A percentile compares a stretch with the other conserved stretches of the same genome.
These are phyloP conservation scores for Leuciscus waleckii DNA, from an alignment of 2,797 vertebrate genomes.

Conservation along the genomic window DNA sequence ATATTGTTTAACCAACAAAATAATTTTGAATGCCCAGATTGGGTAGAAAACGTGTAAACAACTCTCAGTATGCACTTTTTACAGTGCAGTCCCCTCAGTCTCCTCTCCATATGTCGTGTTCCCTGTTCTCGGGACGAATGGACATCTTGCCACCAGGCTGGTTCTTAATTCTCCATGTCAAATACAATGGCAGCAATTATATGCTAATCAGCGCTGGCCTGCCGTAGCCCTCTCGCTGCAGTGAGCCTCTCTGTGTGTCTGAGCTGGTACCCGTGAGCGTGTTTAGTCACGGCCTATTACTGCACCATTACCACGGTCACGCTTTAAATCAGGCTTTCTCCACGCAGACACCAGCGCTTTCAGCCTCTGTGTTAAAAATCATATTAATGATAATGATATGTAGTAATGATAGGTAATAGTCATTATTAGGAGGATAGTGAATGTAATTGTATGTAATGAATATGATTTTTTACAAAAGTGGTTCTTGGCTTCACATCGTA, in stretches of 20 bases:
- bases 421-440: conserved; percentile 40
- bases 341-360: conserved; percentile 61
- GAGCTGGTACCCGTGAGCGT: conserved; percentile 80
- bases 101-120: conserved; percentile 51
- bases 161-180: conserved; percentile 82
- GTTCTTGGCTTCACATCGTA: not conserved
- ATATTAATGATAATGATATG: conserved; percentile 54
- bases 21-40: not conserved
- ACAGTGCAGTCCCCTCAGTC: conserved; percentile 46
- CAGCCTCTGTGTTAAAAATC: conserved; percentile 40
- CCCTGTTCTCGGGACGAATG: conserved; percentile 72
- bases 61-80: not conserved
- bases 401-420: conserved; percentile 49
- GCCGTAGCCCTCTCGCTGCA: conserved; percentile 80
- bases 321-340: conserved; percentile 74
- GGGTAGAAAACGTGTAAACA: not conserved
- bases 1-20: not conserved
- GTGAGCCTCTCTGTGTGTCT: conserved; percentile 78
- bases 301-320: conserved; percentile 80
- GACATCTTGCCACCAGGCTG: conserved; percentile 82
- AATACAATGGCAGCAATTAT: conserved; percentile 92
- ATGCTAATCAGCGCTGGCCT: conserved; percentile 90
- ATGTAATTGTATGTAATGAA: conserved; percentile 43
- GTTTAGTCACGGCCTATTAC: conserved; percentile 85
- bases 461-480: conserved; percentile 15